Percentiles rank a stretch among this genome's conserved stretches.
Conservation (phyloP, 2,113 vertebrate species). For the Clarias gariepinus region DNA sequence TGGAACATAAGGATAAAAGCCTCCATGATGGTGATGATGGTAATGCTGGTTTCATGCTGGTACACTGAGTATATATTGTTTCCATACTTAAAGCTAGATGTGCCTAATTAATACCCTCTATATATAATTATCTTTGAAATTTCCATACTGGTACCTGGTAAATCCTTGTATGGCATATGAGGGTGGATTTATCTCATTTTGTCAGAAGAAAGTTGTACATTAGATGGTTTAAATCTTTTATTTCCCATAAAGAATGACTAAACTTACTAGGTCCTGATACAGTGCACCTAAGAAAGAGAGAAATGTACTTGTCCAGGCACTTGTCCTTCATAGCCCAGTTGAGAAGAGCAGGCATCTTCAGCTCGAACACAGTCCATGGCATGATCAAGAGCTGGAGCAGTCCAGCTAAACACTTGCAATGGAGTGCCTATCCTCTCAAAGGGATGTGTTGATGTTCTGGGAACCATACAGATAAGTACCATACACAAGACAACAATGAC, state of each 20-base stretch:
- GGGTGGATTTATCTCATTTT: neutral
- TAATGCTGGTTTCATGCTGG: neutral
- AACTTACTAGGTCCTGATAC: neutral
- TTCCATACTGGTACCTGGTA: neutral
- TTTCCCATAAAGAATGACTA: neutral
- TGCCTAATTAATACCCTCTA: neutral
- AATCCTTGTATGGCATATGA: neutral
- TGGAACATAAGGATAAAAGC: neutral
- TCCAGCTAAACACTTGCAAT: constrained; percentile 94
- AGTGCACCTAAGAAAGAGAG: neutral
- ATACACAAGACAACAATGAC: neutral
- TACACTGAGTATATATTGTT: neutral
- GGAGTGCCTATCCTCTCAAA: constrained; percentile 91
- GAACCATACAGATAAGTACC: neutral
- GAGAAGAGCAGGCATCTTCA: constrained; percentile 84
- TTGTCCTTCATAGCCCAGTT: constrained; percentile 88
- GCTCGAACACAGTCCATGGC: constrained; percentile 88
- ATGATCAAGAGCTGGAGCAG: constrained; percentile 84
- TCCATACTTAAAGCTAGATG: neutral
- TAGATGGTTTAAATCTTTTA: neutral
- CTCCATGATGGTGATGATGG: neutral
- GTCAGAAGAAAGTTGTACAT: neutral
- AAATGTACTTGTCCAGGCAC: constrained; percentile 86
- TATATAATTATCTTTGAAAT: neutral
- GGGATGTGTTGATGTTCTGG: constrained; percentile 87